Percentiles rank a stretch among this genome's conserved stretches.
Conservation (phyloP, 64 coral and sea anemone species). For the Stichodactyla mertensii region DNA sequence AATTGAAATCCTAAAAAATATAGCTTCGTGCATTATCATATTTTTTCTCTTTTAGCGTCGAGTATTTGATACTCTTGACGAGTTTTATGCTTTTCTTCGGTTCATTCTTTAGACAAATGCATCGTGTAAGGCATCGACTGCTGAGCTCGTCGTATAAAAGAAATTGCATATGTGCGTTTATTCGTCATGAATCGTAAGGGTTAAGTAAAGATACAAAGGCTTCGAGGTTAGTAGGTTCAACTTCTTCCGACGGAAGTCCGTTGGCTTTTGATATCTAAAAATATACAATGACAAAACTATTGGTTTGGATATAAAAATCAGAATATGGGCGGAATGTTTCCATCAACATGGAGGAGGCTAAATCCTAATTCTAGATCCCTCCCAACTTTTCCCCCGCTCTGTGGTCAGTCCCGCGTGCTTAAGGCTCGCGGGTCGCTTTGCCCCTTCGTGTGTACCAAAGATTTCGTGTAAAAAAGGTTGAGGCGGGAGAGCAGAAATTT, state of each 20-base stretch:
- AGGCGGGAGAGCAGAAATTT: too few relatives aligned
- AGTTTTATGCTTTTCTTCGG: neutral
- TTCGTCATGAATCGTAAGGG: slow-evolving; percentile 82
- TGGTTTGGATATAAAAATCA: neutral
- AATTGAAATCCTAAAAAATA: neutral
- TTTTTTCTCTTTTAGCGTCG: neutral
- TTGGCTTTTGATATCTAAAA: slow-evolving; percentile 89
- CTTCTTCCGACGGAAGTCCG: slow-evolving; percentile 83
- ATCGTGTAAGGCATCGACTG: neutral
- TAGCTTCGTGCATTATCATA: neutral
- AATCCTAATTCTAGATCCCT: too few relatives aligned
- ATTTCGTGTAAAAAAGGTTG: too few relatives aligned
- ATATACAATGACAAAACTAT: neutral
- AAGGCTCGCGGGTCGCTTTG: too few relatives aligned
- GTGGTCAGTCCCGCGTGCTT: too few relatives aligned
- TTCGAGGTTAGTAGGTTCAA: slow-evolving; percentile 76
- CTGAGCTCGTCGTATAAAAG: neutral
- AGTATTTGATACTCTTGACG: neutral
- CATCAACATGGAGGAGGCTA: too few relatives aligned
- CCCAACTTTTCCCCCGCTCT: too few relatives aligned
- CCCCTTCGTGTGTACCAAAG: too few relatives aligned
- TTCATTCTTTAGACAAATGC: neutral
- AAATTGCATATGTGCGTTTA: neutral
- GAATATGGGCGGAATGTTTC: too few relatives aligned
- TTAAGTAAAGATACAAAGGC: slow-evolving; percentile 78